phyloP scores from a whole-genome alignment of 2,888 invertebrate species.

The Octonoba sinensis region DNA sequence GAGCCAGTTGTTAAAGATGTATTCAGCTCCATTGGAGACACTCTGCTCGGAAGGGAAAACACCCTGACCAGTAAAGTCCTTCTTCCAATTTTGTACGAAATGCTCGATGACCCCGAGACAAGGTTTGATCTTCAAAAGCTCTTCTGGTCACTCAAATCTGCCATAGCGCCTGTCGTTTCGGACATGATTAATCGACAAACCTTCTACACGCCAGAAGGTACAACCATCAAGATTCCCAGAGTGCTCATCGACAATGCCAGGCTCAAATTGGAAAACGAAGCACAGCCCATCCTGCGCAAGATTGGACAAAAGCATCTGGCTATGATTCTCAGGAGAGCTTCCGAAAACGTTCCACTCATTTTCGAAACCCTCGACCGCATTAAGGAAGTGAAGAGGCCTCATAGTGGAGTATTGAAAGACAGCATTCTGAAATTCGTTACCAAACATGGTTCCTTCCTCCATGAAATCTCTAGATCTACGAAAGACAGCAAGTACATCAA shows the following conservation, averaged over 20 bases:
- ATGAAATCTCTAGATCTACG: not conserved
- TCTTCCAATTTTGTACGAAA: constrained; percentile 23
- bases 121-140: constrained; percentile 4
- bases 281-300: constrained; percentile 20
- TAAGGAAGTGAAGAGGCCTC: not conserved
- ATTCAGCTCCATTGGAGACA: not conserved
- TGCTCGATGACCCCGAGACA: constrained; percentile 22
- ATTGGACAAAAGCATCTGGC: constrained; percentile 3
- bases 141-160: constrained; percentile 24
- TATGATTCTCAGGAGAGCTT: not conserved
- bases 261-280: constrained; percentile 1
- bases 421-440: not conserved
- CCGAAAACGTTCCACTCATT: not conserved
- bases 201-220: constrained; percentile 13
- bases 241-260: not conserved
- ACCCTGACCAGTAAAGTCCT: constrained; percentile 4
- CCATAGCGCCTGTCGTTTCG: constrained; percentile 9
- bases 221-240: constrained; percentile 13
- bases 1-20: constrained; percentile 7
- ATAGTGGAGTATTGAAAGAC: constrained; percentile 14
- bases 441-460: constrained; percentile 1
- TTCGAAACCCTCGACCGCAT: not conserved
- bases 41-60: not conserved
- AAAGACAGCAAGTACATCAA: not conserved
- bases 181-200: constrained; percentile 17